Evolutionary conservation across 2,113 vertebrate genomes (phyloP), one percentile per base, ranked within the genome.

Genomic region (Caloenas nicobarica): DNA sequence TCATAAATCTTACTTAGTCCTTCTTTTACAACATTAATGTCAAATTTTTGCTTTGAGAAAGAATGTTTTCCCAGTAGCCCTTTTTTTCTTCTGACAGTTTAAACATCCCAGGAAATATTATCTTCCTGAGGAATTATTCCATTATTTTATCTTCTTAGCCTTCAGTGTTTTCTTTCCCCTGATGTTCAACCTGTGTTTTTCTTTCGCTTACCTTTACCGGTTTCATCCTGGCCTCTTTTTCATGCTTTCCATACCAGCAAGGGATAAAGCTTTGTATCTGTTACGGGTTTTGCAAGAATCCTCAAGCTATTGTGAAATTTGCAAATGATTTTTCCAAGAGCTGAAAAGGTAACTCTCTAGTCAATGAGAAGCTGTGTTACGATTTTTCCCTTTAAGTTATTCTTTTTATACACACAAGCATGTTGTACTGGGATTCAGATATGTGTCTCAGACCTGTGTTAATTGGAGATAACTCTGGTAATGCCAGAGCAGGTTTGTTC

Each of bases 81-180:
- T 56, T 86, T 95, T 46, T 86, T 89, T 66, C 64, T 92, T 95
- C 53, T 64, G 72, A 48, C 34, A 62, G 48, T 77, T 86, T 90
- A 89, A 95, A 62, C 6, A 5, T 92, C 87, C 36, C 48, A 61
- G 58, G 64, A 94, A 94, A 91, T 70, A 82, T 16, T 86, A 56
- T 91, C 81, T 95, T 92, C 54, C 78, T 60, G 57, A 81, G 24
- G 76, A 86, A 62, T 83, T 81, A 74, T 54, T 95, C 88, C 44
- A 57, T 87, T 86, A 77, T 87, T 92, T 93, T 95, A 53, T 64
- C 57, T 33, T 86, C 34, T 71, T 93, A 88, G 34, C 54, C 57
- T 82, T 95, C 71, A 66, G 46, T 70, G 11, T 53, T 62, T 54
- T 65, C n/a, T 29, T 31, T 1, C 42, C 53, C 66, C 54, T 33